A percentile compares a stretch with the other conserved stretches of the same genome.
These are phyloP conservation scores for Lasiommata megera DNA, from an alignment of 2,888 invertebrate species.

Conservation along the genomic window DNA sequence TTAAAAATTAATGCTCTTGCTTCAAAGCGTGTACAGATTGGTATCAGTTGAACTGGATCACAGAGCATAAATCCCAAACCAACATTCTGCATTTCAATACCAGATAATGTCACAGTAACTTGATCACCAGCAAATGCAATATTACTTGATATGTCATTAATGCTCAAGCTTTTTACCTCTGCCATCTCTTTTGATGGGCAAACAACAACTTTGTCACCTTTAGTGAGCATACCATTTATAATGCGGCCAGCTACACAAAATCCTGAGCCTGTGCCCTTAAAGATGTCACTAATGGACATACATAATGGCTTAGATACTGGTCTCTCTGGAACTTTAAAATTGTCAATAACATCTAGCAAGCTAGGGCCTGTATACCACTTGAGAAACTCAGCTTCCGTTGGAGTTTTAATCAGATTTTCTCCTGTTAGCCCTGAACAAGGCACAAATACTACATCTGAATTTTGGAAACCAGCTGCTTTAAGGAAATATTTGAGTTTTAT, in stretches of 20 bases:
- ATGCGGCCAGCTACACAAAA: slow-evolving; percentile 95
- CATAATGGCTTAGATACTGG: slow-evolving; percentile 94
- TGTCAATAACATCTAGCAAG: slow-evolving; percentile 92
- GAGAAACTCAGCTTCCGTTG: slow-evolving; percentile 83
- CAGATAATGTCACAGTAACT: slow-evolving; percentile 89
- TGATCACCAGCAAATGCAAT: slow-evolving; percentile 97
- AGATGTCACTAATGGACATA: slow-evolving; percentile 96
- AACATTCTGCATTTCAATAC: slow-evolving; percentile 92
- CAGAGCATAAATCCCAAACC: slow-evolving; percentile 94
- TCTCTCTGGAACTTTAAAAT: slow-evolving; percentile 92
- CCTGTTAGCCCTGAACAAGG: slow-evolving; percentile 98
- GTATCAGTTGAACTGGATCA: slow-evolving; percentile 90
- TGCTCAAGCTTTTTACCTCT: slow-evolving; percentile 87
- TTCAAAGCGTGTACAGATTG: slow-evolving; percentile 89
- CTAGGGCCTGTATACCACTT: slow-evolving; percentile 93
- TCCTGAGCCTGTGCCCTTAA: slow-evolving; percentile 94
- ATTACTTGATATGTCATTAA: slow-evolving; percentile 87
- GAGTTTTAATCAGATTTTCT: slow-evolving; percentile 90
- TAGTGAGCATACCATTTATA: slow-evolving; percentile 93
- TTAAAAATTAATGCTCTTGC: slow-evolving; percentile 97
- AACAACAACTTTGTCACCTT: slow-evolving; percentile 92
- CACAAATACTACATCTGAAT: slow-evolving; percentile 92
- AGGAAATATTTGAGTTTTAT: slow-evolving; percentile 90
- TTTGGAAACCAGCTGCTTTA: slow-evolving; percentile 95
- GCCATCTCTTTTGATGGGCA: slow-evolving; percentile 92